phyloP scores from a whole-genome alignment of 2,113 vertebrate species.

The Stigmatopora nigra region DNA sequence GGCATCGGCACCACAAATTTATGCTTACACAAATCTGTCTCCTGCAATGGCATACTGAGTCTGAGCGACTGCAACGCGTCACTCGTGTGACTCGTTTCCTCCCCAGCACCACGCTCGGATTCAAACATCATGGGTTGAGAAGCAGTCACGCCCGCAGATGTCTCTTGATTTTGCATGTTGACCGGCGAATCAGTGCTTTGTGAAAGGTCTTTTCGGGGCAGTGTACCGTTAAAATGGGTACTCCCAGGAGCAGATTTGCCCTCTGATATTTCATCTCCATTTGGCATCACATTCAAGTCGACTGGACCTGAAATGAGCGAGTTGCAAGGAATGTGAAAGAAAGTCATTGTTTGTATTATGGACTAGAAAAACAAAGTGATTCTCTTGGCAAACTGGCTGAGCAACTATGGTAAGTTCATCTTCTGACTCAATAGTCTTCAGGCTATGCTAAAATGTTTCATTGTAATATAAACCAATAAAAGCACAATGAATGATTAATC shows the following conservation, averaged over 20 bases:
- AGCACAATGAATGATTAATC: not conserved
- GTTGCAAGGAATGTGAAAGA: constrained; percentile 22
- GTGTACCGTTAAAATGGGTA: constrained; percentile 70
- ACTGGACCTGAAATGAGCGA: constrained; percentile 64
- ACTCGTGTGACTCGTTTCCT: constrained; percentile 84
- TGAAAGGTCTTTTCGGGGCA: constrained; percentile 30
- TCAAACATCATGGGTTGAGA: constrained; percentile 88
- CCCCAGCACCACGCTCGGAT: constrained; percentile 85
- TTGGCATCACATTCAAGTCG: constrained; percentile 54
- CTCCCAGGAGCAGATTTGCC: constrained; percentile 46
- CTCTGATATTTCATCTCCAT: constrained; percentile 62
- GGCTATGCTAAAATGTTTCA: not conserved
- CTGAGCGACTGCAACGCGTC: constrained; percentile 98
- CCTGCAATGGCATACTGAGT: constrained; percentile 99
- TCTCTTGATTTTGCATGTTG: constrained; percentile 66
- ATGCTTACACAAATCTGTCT: constrained; percentile 99
- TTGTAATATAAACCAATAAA: not conserved
- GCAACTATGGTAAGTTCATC: constrained; percentile 23
- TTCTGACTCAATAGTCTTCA: not conserved
- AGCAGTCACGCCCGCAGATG: constrained; percentile 90
- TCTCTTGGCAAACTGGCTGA: constrained; percentile 34
- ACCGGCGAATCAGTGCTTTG: constrained; percentile 54
- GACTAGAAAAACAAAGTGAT: constrained; percentile 9
- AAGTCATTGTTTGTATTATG: constrained; percentile 13
- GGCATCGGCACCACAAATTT: constrained; percentile 59